Evolutionary conservation across 2,888 invertebrate genomes (phyloP), one percentile per base, ranked within the genome.

Genomic region (Nomada hirtipes): DNA sequence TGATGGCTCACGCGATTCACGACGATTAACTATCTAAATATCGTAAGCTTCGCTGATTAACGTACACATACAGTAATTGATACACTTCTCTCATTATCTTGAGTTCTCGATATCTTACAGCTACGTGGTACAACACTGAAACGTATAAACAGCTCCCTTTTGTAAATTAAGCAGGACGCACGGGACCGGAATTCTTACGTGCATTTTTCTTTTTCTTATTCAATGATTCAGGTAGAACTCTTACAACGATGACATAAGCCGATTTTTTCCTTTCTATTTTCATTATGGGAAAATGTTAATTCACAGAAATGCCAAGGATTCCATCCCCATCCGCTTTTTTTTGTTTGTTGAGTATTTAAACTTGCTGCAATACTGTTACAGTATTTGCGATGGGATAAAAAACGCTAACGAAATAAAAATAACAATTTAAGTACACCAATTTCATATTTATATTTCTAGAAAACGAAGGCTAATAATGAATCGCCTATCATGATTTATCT

Each of bases 41-140:
- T 70, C 47, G 65, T 77, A 85, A 83, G 85, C 77, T 81, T 87
- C 77, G 76, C 65, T 47, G 68, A 82, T 81, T 83, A 82, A 77
- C 76, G 72, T 87, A 85, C 77, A 81, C 73, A 73, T 73, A 74
- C 52, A 71, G 52, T 87, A 74, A 80, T 76, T 61, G 67, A 80
- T 84, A 86, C 74, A 76, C 36, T 65, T 70, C 47, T 18, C 55
- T 20, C 15, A 59, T 74, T 23, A 23, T 23, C 23, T 63, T 61
- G 36, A 53, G 74, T 60, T 64, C n/a, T 50, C 53, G 59, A 71
- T 68, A 63, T 55, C 76, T 80, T 83, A 80, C 52, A 72, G 11
- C 74, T 84, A 83, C 53, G 42, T 76, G 61, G 64, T 67, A 61
- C 29, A 80, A 80, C 83, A 83, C 55, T 70, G 84, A 84, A 83